Conservation (phyloP, 53 echinoderm and acorn worm species). For the Zoroaster sp. region DNA sequence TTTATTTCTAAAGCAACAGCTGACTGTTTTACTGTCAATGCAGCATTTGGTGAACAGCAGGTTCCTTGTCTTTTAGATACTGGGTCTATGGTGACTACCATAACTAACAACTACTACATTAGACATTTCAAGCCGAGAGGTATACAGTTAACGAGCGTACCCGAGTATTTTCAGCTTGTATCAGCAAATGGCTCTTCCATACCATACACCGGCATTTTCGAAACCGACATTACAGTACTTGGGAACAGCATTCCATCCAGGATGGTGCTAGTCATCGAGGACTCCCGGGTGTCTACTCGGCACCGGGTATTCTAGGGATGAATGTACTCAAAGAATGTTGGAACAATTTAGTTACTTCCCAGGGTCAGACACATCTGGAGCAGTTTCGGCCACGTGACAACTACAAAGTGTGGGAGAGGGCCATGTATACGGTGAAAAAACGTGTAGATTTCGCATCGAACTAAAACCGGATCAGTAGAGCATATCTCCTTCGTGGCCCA, state of each 20-base stretch:
- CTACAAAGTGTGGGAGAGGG: background rate
- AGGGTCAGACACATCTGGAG: background rate
- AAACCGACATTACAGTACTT: background rate
- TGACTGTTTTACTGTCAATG: too few relatives aligned
- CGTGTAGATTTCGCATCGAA: background rate
- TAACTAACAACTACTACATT: background rate
- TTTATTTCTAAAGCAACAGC: background rate
- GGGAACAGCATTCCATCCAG: background rate
- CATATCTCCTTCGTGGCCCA: background rate
- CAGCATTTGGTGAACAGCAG: background rate
- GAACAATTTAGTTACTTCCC: background rate
- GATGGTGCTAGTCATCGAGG: too few relatives aligned
- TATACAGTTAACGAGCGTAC: background rate
- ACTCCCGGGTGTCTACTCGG: too few relatives aligned
- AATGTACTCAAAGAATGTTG: background rate
- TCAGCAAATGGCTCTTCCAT: background rate
- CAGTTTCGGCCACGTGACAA: background rate
- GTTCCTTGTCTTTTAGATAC: constrained; percentile 1
- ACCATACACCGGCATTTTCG: background rate
- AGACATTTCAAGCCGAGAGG: background rate
- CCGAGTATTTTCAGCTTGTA: background rate
- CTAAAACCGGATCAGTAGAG: background rate
- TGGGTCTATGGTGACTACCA: constrained; percentile 1
- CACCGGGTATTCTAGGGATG: constrained; percentile 9
- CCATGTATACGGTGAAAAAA: background rate